These are phyloP conservation scores for Tenthredo distinguenda DNA, from an alignment of 2,888 invertebrate genomes.

Conservation along the genomic window DNA sequence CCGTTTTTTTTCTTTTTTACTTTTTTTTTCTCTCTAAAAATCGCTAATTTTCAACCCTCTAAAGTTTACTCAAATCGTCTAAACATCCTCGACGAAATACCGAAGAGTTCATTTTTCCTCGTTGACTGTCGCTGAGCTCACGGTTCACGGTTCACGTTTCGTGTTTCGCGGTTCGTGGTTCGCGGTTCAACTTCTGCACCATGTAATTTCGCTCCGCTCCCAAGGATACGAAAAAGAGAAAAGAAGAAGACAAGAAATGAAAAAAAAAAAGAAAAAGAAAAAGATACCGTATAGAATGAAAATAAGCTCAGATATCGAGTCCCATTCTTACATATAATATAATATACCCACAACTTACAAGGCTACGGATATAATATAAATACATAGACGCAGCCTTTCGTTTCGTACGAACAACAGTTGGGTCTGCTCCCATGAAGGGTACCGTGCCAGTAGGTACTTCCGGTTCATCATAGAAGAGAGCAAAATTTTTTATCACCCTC, in stretches of 20 bases:
- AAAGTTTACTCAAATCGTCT: background rate
- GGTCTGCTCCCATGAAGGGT: background rate
- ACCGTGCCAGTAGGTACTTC: background rate
- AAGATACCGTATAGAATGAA: background rate
- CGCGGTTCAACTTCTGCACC: background rate
- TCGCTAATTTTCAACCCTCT: background rate
- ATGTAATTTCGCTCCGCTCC: constrained; percentile 6
- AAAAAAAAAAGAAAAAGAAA: background rate
- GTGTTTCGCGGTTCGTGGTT: background rate
- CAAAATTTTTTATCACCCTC: background rate
- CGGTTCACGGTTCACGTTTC: background rate
- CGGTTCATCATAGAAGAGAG: background rate
- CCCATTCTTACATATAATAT: background rate
- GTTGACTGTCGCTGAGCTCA: background rate
- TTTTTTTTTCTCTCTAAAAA: background rate
- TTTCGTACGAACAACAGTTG: background rate
- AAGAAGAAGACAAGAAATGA: background rate
- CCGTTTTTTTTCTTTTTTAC: too few relatives aligned
- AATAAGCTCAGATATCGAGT: background rate
- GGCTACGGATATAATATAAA: background rate
- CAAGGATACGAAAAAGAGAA: background rate
- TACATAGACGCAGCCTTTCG: background rate
- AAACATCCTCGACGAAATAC: background rate
- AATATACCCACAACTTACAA: background rate
- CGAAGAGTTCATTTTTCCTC: background rate